These are phyloP conservation scores for Carassius carassius DNA, from an alignment of 2,113 vertebrate genomes.

Conservation along the genomic window DNA sequence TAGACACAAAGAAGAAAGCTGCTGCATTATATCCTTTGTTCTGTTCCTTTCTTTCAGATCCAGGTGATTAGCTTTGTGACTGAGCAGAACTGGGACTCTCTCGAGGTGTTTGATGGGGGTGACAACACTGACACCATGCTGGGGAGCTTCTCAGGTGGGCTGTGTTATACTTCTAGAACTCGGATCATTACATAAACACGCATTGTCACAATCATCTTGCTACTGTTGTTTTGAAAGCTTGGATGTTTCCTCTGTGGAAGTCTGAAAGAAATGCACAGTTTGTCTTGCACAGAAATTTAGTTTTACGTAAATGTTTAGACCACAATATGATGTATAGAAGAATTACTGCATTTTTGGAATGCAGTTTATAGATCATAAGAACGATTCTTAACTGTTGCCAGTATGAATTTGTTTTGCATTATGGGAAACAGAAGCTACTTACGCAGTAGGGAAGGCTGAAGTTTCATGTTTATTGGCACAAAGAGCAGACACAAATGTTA, in stretches of 20 bases:
- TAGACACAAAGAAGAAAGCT: slow-evolving; percentile 28
- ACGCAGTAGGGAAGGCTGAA: slow-evolving; percentile 20
- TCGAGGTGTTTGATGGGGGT: slow-evolving; percentile 96
- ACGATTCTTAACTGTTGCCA: slow-evolving; percentile 12
- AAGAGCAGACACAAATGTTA: slow-evolving; percentile 58
- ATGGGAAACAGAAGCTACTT: slow-evolving; percentile 26
- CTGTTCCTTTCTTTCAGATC: slow-evolving; percentile 76
- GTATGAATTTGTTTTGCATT: slow-evolving; percentile 13
- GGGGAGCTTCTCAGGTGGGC: slow-evolving; percentile 95
- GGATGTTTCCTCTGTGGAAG: background rate
- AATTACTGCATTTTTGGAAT: slow-evolving; percentile 39
- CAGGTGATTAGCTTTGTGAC: slow-evolving; percentile 98
- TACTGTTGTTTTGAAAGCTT: background rate
- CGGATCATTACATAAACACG: slow-evolving; percentile 32
- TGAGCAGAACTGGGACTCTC: slow-evolving; percentile 98
- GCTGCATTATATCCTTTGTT: slow-evolving; percentile 22
- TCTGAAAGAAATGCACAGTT: background rate
- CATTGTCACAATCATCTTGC: background rate
- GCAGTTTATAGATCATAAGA: slow-evolving; percentile 39
- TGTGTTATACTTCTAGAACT: slow-evolving; percentile 3
- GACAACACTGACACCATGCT: slow-evolving; percentile 97
- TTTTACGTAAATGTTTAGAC: slow-evolving; percentile 8
- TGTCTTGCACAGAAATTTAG: background rate
- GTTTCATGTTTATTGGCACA: slow-evolving; percentile 45
- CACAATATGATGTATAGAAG: background rate